A percentile compares a stretch with the other conserved stretches of the same genome.
Conservation (phyloP, 2,888 invertebrate genomes). For the Caenorhabditis afra region DNA sequence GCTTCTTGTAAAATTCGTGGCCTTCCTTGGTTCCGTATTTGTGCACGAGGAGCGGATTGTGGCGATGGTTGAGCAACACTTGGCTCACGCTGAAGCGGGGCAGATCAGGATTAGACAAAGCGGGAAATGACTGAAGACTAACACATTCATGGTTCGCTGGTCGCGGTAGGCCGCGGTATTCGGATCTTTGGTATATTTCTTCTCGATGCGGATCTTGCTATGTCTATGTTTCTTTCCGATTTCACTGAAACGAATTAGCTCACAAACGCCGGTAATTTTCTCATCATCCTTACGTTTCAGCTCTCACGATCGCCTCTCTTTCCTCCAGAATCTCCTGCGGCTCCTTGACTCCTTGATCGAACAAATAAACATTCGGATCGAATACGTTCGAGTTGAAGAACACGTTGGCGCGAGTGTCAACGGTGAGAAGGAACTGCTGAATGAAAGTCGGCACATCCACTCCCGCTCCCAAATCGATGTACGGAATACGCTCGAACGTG, state of each 20-base stretch:
- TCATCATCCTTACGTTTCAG: too few species aligned
- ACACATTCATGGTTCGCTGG: not conserved
- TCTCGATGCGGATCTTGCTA: not conserved
- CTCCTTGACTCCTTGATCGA: too few species aligned
- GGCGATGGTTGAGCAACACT: too few species aligned
- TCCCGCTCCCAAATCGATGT: not conserved
- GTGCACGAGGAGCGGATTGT: not conserved
- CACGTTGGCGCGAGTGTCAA: slow-evolving; percentile 17
- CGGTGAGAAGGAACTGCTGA: not conserved
- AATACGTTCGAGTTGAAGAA: slow-evolving; percentile 32
- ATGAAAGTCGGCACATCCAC: slow-evolving; percentile 6
- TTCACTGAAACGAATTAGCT: not conserved
- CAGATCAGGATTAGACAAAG: not conserved
- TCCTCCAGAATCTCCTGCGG: too few species aligned
- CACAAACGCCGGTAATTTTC: too few species aligned
- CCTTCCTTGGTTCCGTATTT: not conserved
- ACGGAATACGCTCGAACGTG: slow-evolving; percentile 8
- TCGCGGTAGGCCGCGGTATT: not conserved
- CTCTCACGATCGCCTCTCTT: too few species aligned
- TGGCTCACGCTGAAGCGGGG: too few species aligned
- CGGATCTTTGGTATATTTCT: not conserved
- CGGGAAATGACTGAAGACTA: slow-evolving; percentile 3
- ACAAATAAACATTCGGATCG: slow-evolving; percentile 41
- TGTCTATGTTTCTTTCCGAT: not conserved
- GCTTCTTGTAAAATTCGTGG: not conserved